Base-by-base conservation (phyloP, 2,797 vertebrate species). In the Leptodactylus fallax region DNA sequence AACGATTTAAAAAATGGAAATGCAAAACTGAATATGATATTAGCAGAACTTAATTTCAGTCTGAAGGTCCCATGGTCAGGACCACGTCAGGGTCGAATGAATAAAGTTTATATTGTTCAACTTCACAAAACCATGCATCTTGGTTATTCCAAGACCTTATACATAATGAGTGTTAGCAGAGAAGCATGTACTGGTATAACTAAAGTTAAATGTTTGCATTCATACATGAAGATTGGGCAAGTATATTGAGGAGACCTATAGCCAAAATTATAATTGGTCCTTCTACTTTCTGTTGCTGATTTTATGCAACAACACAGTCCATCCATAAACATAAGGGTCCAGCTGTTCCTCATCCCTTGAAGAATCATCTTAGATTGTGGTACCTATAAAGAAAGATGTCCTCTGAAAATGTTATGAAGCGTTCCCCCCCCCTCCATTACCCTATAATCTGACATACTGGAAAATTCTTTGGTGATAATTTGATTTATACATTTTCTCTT, bases 1-100 rank as follows among this genome's bases (percentile, higher is more conserved):
- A 72, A 56, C 65, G 16, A 58, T 14, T 71, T 71, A 83, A 82
- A 56, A 83, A 71, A 76, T 76, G 69, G 27, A 56, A 76, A 58
- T 60, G 67, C 82, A 84, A 84, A 74, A 25, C 13, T 45, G 4
- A 56, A 58, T 7, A 84, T 76, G 17, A 19, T 84, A 21, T 74
- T 58, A 60, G 21, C 45, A 71, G 27, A 74, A 80, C 17, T 80
- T 80, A 61, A 61, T n/a, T 61, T 80, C 56, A 61, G 5, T 36
- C 14, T 45, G 17, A 80, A n/a, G 79, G 58, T 60, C 25, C 51
- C 13, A 58, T 79, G 21, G 27, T 45, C 79, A 80, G 36, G 58
- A 19, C 55, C 27, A 77, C 11, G 21, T 77, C 72, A 77, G 72
- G 21, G 19, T 53, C 2, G 19, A 53, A 77, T n/a, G 21, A 77